Evolutionary conservation across 2,797 vertebrate species (phyloP).

Genomic region (Rhabdophis nuchalis): DNA sequence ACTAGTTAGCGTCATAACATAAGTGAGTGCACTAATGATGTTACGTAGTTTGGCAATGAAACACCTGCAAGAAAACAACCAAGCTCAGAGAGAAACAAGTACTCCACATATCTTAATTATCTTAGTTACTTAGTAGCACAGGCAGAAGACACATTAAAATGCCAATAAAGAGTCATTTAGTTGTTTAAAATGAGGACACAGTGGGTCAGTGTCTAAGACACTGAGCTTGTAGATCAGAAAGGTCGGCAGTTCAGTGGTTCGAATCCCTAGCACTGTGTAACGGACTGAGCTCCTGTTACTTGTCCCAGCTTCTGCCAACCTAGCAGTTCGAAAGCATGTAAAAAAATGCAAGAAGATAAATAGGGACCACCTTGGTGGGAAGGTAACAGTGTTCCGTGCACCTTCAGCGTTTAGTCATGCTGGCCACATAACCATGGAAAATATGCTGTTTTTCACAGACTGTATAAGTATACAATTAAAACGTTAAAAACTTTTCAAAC

Average conservation of each 20-base stretch:
- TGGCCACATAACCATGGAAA: no score
- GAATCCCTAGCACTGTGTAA: no score
- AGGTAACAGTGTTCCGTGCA: no score
- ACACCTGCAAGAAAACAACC: neutral
- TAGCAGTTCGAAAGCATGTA: no score
- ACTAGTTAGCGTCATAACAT: neutral
- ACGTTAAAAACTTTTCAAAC: conserved; percentile 2
- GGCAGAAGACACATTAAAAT: neutral
- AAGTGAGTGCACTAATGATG: neutral
- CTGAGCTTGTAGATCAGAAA: no score
- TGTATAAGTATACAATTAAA: neutral
- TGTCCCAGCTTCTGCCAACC: no score
- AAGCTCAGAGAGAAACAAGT: neutral
- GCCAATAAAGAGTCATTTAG: neutral
- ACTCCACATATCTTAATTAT: neutral
- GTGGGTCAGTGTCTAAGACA: no score
- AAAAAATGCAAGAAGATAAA: no score
- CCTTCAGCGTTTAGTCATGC: no score
- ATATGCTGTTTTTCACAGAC: conserved; percentile 10
- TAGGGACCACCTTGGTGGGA: no score
- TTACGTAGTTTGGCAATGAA: neutral
- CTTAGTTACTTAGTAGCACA: neutral
- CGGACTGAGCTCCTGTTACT: no score
- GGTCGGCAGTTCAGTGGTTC: no score
- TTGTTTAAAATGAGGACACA: neutral